Conservation (phyloP, 2,797 vertebrate species). For the Aulostomus chinensis region DNA sequence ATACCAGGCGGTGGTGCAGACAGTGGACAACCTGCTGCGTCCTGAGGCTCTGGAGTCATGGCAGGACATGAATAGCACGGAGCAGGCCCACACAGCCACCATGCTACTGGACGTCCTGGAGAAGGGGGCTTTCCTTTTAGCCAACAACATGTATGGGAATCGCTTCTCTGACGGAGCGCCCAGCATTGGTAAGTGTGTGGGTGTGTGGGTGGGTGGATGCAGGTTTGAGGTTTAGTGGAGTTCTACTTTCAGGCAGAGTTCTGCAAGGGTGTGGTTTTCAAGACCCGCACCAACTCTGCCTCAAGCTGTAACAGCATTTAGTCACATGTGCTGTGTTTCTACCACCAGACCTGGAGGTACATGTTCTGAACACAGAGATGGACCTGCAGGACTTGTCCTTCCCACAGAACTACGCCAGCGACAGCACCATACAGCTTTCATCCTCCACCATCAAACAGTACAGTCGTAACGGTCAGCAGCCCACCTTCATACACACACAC, state of each 20-base stretch:
- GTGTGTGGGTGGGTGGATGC: no score
- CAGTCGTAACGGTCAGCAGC: constrained; percentile 90
- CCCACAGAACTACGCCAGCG: constrained; percentile 86
- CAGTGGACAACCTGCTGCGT: constrained; percentile 91
- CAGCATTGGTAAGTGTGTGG: constrained; percentile 81
- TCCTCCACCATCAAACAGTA: constrained; percentile 95
- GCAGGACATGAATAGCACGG: constrained; percentile 94
- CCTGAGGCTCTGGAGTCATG: constrained; percentile 90
- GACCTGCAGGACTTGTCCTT: constrained; percentile 91
- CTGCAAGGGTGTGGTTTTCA: neutral
- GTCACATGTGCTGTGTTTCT: constrained; percentile 37
- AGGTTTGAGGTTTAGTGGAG: no score
- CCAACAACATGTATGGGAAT: constrained; percentile 92
- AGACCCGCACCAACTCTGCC: no score
- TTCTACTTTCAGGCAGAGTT: neutral
- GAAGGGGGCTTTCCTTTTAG: constrained; percentile 92
- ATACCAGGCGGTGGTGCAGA: constrained; percentile 91
- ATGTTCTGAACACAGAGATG: constrained; percentile 91
- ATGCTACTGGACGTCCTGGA: constrained; percentile 94
- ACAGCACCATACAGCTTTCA: constrained; percentile 91
- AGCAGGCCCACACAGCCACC: constrained; percentile 95
- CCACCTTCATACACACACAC: no score
- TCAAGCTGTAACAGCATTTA: no score
- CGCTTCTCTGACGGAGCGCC: constrained; percentile 76
- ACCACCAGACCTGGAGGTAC: constrained; percentile 87